Conservation (phyloP, 2,888 invertebrate species). For the Eilema sororculum region DNA sequence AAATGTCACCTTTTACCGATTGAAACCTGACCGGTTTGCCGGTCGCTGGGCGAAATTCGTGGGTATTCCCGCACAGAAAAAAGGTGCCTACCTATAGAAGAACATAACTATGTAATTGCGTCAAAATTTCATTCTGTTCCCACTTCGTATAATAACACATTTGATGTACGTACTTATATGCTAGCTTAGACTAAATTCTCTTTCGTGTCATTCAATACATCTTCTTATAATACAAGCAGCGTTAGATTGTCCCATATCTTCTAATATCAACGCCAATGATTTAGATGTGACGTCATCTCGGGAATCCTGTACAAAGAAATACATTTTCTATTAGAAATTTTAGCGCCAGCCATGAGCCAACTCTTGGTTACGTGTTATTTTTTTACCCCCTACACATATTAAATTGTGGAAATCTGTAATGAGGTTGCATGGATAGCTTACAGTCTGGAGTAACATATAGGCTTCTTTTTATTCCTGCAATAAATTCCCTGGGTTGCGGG, state of each 20-base stretch:
- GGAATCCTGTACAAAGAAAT: conserved; percentile 59
- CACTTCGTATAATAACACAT: neutral
- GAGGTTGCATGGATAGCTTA: too few relatives aligned
- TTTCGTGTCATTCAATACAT: conserved; percentile 52
- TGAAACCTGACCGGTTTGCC: too few relatives aligned
- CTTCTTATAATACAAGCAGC: conserved; percentile 65
- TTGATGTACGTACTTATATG: neutral
- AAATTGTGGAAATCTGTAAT: too few relatives aligned
- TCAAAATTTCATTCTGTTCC: neutral
- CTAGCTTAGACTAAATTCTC: conserved; percentile 21
- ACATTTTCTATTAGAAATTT: neutral
- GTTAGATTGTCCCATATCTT: conserved; percentile 68
- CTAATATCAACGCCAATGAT: conserved; percentile 66
- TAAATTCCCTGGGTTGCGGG: too few relatives aligned
- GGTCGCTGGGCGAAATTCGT: too few relatives aligned
- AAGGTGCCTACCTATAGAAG: too few relatives aligned
- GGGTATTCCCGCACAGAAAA: too few relatives aligned
- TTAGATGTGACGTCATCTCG: conserved; percentile 66
- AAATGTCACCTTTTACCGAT: too few relatives aligned
- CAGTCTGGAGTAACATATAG: too few relatives aligned
- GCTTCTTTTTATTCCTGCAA: too few relatives aligned
- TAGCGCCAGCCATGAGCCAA: neutral
- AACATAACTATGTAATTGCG: neutral
- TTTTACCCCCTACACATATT: too few relatives aligned
- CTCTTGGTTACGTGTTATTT: neutral